Percentiles rank a stretch among this genome's conserved stretches.
These are phyloP conservation scores for Ptiloglossa arizonensis DNA, from an alignment of 1,140 invertebrate genomes.

Conservation along the genomic window DNA sequence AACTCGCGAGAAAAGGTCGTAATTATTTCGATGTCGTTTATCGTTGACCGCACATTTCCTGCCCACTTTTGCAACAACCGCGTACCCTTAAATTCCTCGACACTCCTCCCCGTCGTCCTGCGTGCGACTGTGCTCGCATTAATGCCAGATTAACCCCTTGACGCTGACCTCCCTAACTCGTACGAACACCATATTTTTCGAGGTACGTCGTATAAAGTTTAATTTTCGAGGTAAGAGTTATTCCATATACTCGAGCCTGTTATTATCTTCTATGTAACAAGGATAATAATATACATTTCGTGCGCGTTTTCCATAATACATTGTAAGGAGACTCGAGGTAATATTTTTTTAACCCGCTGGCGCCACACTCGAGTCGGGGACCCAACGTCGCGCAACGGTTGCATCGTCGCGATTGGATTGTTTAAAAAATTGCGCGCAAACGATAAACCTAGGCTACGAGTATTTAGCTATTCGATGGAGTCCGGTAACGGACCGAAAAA, in stretches of 20 bases:
- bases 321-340: not conserved
- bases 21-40: too few relatives aligned
- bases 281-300: not conserved
- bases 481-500: not conserved
- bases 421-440: not conserved
- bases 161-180: not conserved
- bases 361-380: not conserved
- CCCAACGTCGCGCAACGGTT: not conserved
- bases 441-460: too few relatives aligned
- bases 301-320: not conserved
- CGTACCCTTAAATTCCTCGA: not conserved
- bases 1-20: too few relatives aligned
- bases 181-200: not conserved
- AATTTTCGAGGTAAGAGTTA: not conserved
- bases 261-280: not conserved
- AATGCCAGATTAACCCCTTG: slow-evolving; percentile 11
- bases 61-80: not conserved
- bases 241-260: not conserved
- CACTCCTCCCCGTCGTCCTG: not conserved
- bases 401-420: not conserved
- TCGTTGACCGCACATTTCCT: not conserved
- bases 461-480: too few relatives aligned
- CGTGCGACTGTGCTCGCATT: not conserved
- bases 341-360: not conserved
- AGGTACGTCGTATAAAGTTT: not conserved